These are phyloP conservation scores for Cyprinodon tularosa DNA, from an alignment of 2,113 vertebrate genomes.

Conservation along the genomic window DNA sequence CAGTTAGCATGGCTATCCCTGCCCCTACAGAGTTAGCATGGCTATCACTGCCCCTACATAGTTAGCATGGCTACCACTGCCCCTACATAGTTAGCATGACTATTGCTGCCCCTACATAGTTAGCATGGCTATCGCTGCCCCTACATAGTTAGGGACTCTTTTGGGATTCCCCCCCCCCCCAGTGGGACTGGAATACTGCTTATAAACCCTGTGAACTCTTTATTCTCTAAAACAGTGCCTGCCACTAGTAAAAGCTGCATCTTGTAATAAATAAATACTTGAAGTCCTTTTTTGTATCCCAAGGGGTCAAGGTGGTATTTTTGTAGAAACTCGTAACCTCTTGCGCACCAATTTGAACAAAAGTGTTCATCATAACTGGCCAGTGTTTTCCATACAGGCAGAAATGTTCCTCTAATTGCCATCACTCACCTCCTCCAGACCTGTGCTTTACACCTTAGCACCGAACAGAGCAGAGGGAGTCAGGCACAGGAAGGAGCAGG, in stretches of 20 bases:
- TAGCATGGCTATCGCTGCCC: no score
- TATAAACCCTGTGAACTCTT: neutral
- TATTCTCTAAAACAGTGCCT: neutral
- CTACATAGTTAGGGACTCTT: no score
- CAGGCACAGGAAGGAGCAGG: slow-evolving; percentile 41
- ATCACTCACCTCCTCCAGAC: slow-evolving; percentile 37
- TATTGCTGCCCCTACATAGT: no score
- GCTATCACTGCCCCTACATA: no score
- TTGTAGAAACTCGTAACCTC: neutral
- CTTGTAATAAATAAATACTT: neutral
- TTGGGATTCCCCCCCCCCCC: no score
- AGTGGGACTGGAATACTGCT: no score
- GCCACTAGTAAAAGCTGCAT: neutral
- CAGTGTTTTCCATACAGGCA: slow-evolving; percentile 45
- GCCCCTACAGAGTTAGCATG: no score
- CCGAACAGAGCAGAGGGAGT: slow-evolving; percentile 34
- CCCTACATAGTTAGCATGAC: no score
- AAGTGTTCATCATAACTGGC: slow-evolving; percentile 1
- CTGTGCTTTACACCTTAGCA: slow-evolving; percentile 39
- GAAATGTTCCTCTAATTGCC: slow-evolving; percentile 56
- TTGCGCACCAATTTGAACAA: neutral
- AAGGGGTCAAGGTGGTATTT: neutral
- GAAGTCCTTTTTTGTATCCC: neutral
- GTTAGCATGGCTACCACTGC: no score
- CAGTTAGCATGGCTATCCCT: no score